Conservation (phyloP, 2,888 invertebrate species). For the Atethmia centrago region DNA sequence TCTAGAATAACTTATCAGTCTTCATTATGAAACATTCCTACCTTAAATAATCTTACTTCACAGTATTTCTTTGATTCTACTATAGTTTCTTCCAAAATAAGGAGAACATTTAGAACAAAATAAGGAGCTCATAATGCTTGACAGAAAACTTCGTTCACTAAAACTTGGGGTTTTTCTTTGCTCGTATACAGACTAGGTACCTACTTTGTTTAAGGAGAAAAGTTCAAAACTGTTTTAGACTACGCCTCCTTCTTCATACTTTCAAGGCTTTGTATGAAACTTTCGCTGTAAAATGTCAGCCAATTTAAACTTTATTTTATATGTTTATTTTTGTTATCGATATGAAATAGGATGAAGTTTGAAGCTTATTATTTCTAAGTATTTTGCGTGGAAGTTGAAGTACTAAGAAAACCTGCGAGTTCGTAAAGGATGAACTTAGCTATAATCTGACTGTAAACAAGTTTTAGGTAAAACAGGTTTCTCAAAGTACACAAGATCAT, state of each 20-base stretch:
- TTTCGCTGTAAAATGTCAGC: slow-evolving; percentile 51
- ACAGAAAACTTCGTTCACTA: slow-evolving; percentile 44
- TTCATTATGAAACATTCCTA: too few relatives aligned
- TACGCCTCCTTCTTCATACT: slow-evolving; percentile 50
- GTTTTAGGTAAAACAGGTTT: neutral
- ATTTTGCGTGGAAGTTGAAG: neutral
- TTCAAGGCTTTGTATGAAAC: slow-evolving; percentile 45
- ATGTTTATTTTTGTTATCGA: slow-evolving; percentile 40
- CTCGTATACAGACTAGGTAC: slow-evolving; percentile 42
- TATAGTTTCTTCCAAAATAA: too few relatives aligned
- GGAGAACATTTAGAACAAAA: slow-evolving; percentile 19
- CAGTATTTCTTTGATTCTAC: too few relatives aligned
- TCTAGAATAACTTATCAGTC: too few relatives aligned
- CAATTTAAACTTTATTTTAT: slow-evolving; percentile 42
- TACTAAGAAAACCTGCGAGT: neutral
- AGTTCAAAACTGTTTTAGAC: slow-evolving; percentile 60
- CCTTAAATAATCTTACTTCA: too few relatives aligned
- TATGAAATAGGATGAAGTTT: slow-evolving; percentile 19
- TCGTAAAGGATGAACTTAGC: neutral
- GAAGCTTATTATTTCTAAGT: neutral
- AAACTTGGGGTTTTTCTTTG: slow-evolving; percentile 50
- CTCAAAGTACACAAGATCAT: neutral
- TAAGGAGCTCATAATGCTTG: slow-evolving; percentile 28
- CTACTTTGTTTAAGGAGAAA: slow-evolving; percentile 60
- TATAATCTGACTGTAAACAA: neutral